Conservation (phyloP, 2,113 vertebrate genomes). For the Rutilus rutilus region DNA sequence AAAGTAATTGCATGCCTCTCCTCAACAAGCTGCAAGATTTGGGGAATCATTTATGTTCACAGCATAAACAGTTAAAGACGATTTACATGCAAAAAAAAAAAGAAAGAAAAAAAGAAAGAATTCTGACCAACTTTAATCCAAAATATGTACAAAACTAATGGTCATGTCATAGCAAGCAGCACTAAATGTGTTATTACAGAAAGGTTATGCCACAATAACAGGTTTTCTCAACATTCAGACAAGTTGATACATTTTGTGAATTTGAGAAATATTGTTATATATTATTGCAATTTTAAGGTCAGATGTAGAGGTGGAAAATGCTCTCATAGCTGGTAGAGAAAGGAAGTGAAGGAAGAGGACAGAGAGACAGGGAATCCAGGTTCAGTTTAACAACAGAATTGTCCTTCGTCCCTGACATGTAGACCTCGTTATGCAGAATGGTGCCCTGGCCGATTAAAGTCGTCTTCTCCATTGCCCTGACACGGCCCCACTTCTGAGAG, state of each 20-base stretch:
- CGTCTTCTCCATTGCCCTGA: conserved; percentile 64
- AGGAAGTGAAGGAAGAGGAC: conserved; percentile 68
- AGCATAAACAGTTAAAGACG: background rate
- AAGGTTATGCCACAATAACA: background rate
- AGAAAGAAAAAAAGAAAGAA: too few species aligned
- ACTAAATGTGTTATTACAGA: background rate
- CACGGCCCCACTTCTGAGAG: conserved; percentile 69
- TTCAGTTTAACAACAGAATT: conserved; percentile 66
- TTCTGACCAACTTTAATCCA: background rate
- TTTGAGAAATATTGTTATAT: background rate
- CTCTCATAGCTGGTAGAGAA: conserved; percentile 73
- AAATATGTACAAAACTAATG: background rate
- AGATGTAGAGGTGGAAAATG: conserved; percentile 74
- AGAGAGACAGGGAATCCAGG: conserved; percentile 62
- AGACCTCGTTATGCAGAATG: conserved; percentile 58
- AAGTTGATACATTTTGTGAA: background rate
- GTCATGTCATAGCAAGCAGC: background rate
- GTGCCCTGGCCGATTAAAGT: conserved; percentile 75
- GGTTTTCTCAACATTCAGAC: background rate
- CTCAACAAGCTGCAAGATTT: background rate
- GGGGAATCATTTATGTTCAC: background rate
- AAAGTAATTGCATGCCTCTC: background rate
- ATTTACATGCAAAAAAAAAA: background rate
- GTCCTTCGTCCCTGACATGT: conserved; percentile 72
- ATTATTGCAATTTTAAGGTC: conserved; percentile 23